phyloP scores from a whole-genome alignment of 2,888 invertebrate genomes.

The Frankliniella fusca region DNA sequence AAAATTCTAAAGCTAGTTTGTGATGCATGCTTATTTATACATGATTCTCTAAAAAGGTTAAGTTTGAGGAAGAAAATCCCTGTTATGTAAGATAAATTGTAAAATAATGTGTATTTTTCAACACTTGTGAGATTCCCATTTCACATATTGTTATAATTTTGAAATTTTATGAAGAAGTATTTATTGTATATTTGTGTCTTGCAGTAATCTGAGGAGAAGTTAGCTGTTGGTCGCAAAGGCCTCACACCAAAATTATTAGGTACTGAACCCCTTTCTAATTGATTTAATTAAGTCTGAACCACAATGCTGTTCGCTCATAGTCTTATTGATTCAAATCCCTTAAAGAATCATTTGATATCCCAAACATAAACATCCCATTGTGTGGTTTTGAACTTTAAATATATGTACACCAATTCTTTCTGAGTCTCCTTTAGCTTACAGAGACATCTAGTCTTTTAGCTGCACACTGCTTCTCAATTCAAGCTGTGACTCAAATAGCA shows the following conservation, averaged over 20 bases:
- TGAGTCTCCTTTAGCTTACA: neutral
- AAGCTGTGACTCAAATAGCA: constrained; percentile 6
- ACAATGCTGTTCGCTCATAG: neutral
- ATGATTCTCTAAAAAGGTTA: too few species aligned
- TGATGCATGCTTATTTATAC: too few species aligned
- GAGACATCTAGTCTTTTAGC: constrained; percentile 16
- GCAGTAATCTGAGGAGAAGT: neutral
- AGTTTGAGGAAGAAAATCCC: too few species aligned
- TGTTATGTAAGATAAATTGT: too few species aligned
- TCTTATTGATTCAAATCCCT: neutral
- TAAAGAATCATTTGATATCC: neutral
- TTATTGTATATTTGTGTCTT: neutral
- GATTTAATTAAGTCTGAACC: neutral
- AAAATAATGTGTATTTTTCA: too few species aligned
- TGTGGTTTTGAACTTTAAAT: neutral
- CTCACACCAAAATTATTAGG: neutral
- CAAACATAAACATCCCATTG: neutral
- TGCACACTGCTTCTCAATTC: neutral
- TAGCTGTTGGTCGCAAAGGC: neutral
- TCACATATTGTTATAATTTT: neutral
- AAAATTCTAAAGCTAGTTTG: too few species aligned
- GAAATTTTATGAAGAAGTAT: neutral
- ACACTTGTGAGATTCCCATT: too few species aligned
- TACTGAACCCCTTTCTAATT: neutral
- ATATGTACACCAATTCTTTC: neutral